Percentiles rank a stretch among this genome's conserved stretches.
These are phyloP conservation scores for Fistularia commersonii DNA, from an alignment of 2,797 vertebrate species.

Conservation along the genomic window DNA sequence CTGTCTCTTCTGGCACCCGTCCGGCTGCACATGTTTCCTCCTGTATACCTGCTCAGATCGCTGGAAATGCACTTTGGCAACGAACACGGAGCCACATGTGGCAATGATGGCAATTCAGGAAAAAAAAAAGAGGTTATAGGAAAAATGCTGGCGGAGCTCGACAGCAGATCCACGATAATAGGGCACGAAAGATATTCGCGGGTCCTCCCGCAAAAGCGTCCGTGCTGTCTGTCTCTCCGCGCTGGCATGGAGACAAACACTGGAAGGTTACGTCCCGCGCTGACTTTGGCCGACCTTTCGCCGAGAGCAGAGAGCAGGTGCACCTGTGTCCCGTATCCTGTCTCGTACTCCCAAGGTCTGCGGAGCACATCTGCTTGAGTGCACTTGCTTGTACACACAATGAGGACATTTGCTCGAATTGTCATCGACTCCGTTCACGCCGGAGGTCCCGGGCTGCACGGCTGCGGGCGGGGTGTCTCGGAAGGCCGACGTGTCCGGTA, in stretches of 20 bases:
- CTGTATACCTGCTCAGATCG: slow-evolving; percentile 73
- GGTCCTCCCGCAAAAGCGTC: background rate
- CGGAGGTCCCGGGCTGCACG: slow-evolving; percentile 48
- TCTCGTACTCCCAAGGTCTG: slow-evolving; percentile 67
- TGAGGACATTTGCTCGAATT: slow-evolving; percentile 68
- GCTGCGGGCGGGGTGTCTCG: slow-evolving; percentile 39
- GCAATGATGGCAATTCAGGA: slow-evolving; percentile 48
- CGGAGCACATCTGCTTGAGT: slow-evolving; percentile 68
- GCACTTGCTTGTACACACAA: slow-evolving; percentile 60
- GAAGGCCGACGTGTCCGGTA: slow-evolving; percentile 31
- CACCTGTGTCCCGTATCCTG: slow-evolving; percentile 69
- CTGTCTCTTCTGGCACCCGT: slow-evolving; percentile 73
- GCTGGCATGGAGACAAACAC: slow-evolving; percentile 19
- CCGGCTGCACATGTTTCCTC: slow-evolving; percentile 71
- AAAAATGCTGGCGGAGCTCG: background rate
- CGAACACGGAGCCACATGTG: slow-evolving; percentile 48
- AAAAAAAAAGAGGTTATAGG: slow-evolving; percentile 11
- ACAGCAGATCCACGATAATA: background rate
- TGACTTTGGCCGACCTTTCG: slow-evolving; percentile 70
- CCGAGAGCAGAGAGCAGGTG: slow-evolving; percentile 69
- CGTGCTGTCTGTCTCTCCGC: background rate
- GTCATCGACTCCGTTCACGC: slow-evolving; percentile 61
- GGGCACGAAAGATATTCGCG: background rate
- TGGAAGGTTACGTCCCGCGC: slow-evolving; percentile 45
- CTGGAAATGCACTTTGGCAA: slow-evolving; percentile 71